Conservation (phyloP, 2,888 invertebrate genomes). For the Dolomedes plantarius region DNA sequence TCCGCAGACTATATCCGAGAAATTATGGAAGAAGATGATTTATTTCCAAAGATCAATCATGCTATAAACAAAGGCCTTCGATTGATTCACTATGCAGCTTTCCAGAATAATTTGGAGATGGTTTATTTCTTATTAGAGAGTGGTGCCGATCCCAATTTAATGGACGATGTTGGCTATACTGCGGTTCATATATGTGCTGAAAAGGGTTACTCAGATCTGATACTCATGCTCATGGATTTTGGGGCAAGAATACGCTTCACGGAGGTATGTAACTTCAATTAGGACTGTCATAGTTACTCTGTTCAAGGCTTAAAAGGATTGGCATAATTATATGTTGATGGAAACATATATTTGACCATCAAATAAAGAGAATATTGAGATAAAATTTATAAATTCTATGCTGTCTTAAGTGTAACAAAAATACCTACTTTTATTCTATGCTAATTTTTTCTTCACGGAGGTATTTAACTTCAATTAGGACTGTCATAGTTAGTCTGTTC, state of each 20-base stretch:
- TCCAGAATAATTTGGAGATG: slow-evolving; percentile 86
- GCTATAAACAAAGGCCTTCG: slow-evolving; percentile 82
- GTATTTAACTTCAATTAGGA: slow-evolving; percentile 34
- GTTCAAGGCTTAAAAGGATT: not conserved
- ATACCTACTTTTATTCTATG: no score
- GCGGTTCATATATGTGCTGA: slow-evolving; percentile 91
- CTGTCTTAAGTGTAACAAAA: no score
- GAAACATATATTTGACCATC: no score
- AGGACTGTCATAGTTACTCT: no score
- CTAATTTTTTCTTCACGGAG: slow-evolving; percentile 80
- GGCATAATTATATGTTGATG: no score
- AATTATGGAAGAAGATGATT: slow-evolving; percentile 37
- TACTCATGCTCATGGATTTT: slow-evolving; percentile 83
- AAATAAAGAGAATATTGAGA: no score
- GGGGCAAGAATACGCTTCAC: slow-evolving; percentile 87
- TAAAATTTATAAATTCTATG: no score
- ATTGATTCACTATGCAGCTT: slow-evolving; percentile 94
- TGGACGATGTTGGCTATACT: slow-evolving; percentile 93
- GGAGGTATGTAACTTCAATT: slow-evolving; percentile 60
- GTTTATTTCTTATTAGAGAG: slow-evolving; percentile 86
- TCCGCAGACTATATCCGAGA: slow-evolving; percentile 24
- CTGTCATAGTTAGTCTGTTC: not conserved
- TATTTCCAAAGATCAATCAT: slow-evolving; percentile 72
- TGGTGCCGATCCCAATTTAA: slow-evolving; percentile 87
- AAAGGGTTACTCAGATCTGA: slow-evolving; percentile 76